Base-by-base conservation (phyloP, 2,113 vertebrate species). In the Helogale parvula region DNA sequence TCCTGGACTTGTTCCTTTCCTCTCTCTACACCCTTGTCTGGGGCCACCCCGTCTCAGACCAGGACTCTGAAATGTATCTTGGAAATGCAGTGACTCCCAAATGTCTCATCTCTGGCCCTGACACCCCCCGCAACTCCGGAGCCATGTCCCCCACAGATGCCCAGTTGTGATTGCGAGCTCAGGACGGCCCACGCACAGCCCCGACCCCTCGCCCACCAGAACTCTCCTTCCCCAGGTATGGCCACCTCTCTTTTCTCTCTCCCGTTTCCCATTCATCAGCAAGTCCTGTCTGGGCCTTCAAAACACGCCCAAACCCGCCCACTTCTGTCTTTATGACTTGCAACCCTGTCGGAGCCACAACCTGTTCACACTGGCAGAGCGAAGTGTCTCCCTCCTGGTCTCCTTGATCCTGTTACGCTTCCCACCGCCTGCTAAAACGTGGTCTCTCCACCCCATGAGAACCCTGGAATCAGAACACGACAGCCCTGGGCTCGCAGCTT, bases 121-220 rank as follows among this genome's bases (percentile, higher is more conserved):
- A 29, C 15, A 3, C 16, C 25, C 29, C 72, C n/a, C 19, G 5
- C 3, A 2, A 23, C 41, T 35, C 29, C 76, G 38, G 47, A 41
- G 21, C 80, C 25, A 0, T 6, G 0, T 29, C 17, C 27, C 17
- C 23, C 7, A 0, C 0, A 11, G 33, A n/a, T 16, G 29, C 45
- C 3, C 41, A 1, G 5, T 0, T 7, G 4, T 7, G n/a, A 27
- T 7, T 14, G 4, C 29, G 45, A 50, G 84, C 38, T 68, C n/a
- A 3, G 0, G 10, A 0, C 6, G 33, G 16, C 31, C 45, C 31
- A 47, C 41, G 15, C 35, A 11, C 52, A 33, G 27, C 38, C 38
- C 52, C 3, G 2, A 1, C 12, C 23, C 35, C 63, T 31, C 5
- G 4, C 17, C 27, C 12, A 5, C 0, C 57, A 6, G 8, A 10